Percentiles rank a stretch among this genome's conserved stretches.
Conservation (phyloP, 2,113 vertebrate genomes). For the Himantopus leucocephalus region DNA sequence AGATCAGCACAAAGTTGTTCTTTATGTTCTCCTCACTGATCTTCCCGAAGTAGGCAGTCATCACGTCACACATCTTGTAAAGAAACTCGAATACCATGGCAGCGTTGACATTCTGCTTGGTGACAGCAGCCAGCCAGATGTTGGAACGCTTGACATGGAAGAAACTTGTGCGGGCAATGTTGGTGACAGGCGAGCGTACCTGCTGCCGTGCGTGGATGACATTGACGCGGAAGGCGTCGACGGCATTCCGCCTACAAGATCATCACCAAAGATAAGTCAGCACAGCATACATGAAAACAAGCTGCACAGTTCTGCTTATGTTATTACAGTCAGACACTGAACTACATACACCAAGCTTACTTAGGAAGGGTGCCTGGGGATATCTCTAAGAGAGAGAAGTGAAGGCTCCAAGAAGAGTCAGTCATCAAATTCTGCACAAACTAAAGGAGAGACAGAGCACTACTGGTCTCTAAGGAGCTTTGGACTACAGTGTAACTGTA, state of each 20-base stretch:
- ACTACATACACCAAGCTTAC: not conserved
- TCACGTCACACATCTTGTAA: slow-evolving; percentile 99
- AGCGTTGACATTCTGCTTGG: slow-evolving; percentile 99
- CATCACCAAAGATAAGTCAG: not conserved
- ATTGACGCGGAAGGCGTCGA: slow-evolving; percentile 98
- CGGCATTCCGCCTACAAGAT: slow-evolving; percentile 88
- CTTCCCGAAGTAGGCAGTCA: slow-evolving; percentile 99
- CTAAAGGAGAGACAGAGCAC: not conserved
- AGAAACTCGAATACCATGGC: slow-evolving; percentile 99
- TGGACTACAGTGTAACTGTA: not conserved
- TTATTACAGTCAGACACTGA: not conserved
- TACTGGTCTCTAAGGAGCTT: not conserved
- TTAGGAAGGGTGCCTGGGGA: not conserved
- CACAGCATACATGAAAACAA: fast-evolving
- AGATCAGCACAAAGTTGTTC: slow-evolving; percentile 99
- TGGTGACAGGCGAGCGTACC: slow-evolving; percentile 97
- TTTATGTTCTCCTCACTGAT: slow-evolving; percentile 99
- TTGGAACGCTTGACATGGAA: slow-evolving; percentile 99
- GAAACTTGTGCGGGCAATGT: slow-evolving; percentile 98
- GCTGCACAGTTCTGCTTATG: not conserved
- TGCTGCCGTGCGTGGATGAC: slow-evolving; percentile 98
- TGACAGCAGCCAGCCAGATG: slow-evolving; percentile 99
- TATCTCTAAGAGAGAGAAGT: not conserved
- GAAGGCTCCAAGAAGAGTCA: slow-evolving; percentile 15
- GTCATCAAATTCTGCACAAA: not conserved